Percentiles rank a stretch among this genome's conserved stretches.
These are phyloP conservation scores for Psophia crepitans DNA, from an alignment of 2,113 vertebrate species.

Conservation along the genomic window DNA sequence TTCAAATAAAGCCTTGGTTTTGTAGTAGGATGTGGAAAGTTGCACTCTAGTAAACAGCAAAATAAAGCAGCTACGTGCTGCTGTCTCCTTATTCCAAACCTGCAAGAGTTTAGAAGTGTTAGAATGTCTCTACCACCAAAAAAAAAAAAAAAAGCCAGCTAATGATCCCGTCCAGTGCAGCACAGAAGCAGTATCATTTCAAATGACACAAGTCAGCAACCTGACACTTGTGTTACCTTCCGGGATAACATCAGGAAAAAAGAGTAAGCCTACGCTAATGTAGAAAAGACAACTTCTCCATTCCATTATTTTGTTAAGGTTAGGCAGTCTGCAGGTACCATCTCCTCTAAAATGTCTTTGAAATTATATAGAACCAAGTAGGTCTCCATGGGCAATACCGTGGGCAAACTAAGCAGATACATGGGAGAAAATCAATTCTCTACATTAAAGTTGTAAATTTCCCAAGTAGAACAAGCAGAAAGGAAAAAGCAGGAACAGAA, in stretches of 20 bases:
- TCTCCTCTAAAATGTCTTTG: not conserved
- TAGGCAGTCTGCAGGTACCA: not conserved
- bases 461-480: not conserved
- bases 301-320: not conserved
- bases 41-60: not conserved
- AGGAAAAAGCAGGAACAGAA: not conserved
- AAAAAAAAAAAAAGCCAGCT: not conserved
- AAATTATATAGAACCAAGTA: not conserved
- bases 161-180: not conserved
- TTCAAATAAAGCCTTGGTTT: not conserved
- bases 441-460: not conserved
- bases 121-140: not conserved
- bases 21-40: not conserved
- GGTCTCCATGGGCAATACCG: not conserved
- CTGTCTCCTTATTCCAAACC: not conserved
- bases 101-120: not conserved
- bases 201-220: not conserved
- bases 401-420: not conserved
- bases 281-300: not conserved
- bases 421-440: not conserved
- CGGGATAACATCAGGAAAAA: not conserved
- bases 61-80: not conserved
- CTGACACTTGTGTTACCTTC: accelerated
- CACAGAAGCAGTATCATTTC: not conserved
- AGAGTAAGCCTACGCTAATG: not conserved